Percentiles rank a stretch among this genome's conserved stretches.
phyloP scores from a whole-genome alignment of 2,113 vertebrate genomes.

The Ramphastos sulfuratus region DNA sequence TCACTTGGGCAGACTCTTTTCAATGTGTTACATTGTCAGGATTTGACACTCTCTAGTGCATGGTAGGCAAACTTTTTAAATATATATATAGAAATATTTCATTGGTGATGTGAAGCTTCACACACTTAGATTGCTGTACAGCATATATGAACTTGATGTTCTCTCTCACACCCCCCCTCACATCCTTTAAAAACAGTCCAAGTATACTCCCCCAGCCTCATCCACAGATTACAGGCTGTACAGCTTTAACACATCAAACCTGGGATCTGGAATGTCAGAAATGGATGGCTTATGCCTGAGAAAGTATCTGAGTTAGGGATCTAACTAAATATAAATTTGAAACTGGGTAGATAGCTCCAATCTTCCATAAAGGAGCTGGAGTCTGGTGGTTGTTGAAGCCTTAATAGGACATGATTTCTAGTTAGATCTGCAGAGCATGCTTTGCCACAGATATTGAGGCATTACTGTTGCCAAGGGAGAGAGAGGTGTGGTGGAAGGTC shows the following conservation, averaged over 20 bases:
- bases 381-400: not conserved
- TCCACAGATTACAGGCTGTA: not conserved
- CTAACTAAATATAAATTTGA: not conserved
- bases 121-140: not conserved
- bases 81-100: not conserved
- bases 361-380: not conserved
- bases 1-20: not conserved
- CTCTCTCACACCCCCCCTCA: not conserved
- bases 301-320: not conserved
- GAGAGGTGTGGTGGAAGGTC: too few species aligned
- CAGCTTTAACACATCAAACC: not conserved
- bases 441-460: not conserved
- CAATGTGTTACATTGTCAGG: not conserved
- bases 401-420: not conserved
- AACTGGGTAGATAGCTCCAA: not conserved
- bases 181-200: not conserved
- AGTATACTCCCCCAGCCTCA: not conserved
- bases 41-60: not conserved
- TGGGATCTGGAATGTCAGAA: not conserved
- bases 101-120: not conserved
- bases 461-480: not conserved
- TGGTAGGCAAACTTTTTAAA: not conserved
- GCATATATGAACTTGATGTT: not conserved
- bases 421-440: not conserved
- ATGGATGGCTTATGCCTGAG: not conserved